phyloP scores from a whole-genome alignment of 2,797 vertebrate species.

The Threskiornis aethiopicus region DNA sequence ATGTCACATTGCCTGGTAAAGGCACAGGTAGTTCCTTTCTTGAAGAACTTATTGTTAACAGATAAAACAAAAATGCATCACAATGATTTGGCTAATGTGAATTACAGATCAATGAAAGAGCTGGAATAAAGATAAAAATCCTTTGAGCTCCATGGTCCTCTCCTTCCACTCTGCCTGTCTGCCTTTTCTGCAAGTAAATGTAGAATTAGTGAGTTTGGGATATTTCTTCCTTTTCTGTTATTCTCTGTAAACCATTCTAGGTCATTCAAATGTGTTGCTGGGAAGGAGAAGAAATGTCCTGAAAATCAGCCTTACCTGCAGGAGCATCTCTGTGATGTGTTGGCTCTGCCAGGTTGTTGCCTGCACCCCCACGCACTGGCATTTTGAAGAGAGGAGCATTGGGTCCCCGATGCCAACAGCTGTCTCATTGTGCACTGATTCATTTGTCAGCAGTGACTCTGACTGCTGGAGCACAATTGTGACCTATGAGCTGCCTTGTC shows the following conservation, averaged over 20 bases:
- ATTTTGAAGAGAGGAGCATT: neutral
- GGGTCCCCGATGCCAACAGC: neutral
- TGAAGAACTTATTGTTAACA: neutral
- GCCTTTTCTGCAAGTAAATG: neutral
- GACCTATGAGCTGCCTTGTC: neutral
- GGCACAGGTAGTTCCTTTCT: neutral
- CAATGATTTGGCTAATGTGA: neutral
- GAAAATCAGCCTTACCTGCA: neutral
- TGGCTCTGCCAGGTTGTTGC: neutral
- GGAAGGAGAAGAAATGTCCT: neutral
- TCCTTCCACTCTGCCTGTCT: neutral
- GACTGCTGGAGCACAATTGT: neutral
- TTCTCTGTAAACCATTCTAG: neutral
- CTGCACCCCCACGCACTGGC: accelerated
- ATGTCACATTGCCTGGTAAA: neutral
- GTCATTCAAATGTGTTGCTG: neutral
- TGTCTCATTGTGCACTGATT: neutral
- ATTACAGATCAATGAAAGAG: neutral
- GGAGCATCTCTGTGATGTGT: neutral
- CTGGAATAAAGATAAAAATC: neutral
- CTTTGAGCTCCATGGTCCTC: neutral
- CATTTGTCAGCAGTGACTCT: neutral
- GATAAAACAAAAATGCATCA: neutral
- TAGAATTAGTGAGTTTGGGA: neutral
- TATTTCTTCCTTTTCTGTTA: neutral